These are phyloP conservation scores for Bombus pascuorum DNA, from an alignment of 1,140 invertebrate species.

Conservation along the genomic window DNA sequence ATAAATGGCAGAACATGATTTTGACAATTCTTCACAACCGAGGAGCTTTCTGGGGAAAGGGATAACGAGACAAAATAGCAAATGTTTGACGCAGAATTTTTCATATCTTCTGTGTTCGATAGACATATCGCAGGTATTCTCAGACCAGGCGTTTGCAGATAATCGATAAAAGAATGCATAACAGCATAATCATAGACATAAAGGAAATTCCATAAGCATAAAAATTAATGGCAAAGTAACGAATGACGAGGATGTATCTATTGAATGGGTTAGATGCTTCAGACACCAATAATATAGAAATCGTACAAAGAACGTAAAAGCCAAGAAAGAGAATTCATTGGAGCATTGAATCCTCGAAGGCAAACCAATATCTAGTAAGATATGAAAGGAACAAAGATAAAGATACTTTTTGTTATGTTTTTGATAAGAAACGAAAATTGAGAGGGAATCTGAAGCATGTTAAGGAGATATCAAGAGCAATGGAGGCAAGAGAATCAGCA, in stretches of 20 bases:
- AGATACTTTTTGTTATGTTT: slow-evolving; percentile 83
- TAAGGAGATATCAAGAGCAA: slow-evolving; percentile 87
- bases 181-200: too few relatives aligned
- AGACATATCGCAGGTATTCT: too few relatives aligned
- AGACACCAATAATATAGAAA: slow-evolving; percentile 6
- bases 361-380: slow-evolving; percentile 86
- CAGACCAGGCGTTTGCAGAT: too few relatives aligned
- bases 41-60: too few relatives aligned
- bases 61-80: too few relatives aligned
- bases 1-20: too few relatives aligned
- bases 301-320: neutral
- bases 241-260: neutral
- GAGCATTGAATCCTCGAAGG: slow-evolving; percentile 81
- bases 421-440: slow-evolving; percentile 86
- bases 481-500: slow-evolving; percentile 85
- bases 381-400: slow-evolving; percentile 88
- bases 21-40: too few relatives aligned
- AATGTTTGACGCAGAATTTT: too few relatives aligned
- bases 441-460: slow-evolving; percentile 86
- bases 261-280: neutral
- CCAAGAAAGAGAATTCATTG: slow-evolving; percentile 29
- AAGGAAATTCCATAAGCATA: too few relatives aligned
- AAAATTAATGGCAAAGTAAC: neutral
- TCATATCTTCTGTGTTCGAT: too few relatives aligned
- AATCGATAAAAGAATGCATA: too few relatives aligned